Base-by-base conservation (phyloP, 2,113 vertebrate species). In the Eolophus roseicapilla region DNA sequence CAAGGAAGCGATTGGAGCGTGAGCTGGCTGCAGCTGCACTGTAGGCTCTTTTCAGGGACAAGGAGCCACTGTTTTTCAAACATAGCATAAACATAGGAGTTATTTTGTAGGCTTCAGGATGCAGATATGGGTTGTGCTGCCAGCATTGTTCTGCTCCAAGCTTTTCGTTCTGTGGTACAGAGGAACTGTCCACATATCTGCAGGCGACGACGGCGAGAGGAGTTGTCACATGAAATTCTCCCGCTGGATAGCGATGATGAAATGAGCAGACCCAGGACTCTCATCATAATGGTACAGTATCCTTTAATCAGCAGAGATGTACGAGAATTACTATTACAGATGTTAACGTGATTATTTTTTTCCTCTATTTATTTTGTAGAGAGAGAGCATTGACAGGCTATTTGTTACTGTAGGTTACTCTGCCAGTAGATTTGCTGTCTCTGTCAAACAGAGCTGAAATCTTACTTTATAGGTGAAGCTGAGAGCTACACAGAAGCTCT, bases 61-160 rank as follows among this genome's bases (percentile, higher is more conserved):
- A 99, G 98, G 98, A 98, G 98, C 98, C 98, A 98, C 98, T 99
- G 99, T 99, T 98, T 98, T 97, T 96, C 98, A 97, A 98, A 98
- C 97, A 96, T 88, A 98, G 98, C 98, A 97, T 97, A 97, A 97
- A 98, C 98, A 98, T 97, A 98, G 98, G 98, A 98, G 98, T 98
- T 98, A 98, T 98, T 98, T 96, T 96, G 98, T 98, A 97, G 98
- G 97, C 97, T 98, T 98, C 97, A 98, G 98, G 99, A 98, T 98
- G 98, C 98, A 98, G 98, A 98, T 93, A 99, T 99, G 99, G 99
- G 99, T 95, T 99, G 99, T 97, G 98, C 99, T 76, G 98, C 98
- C 98, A 99, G 99, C 95, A 98, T 99, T 98, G 98, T 99, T 97
- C 98, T 99, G 94, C 98, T 99, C 67, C 98, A 98, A 91, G 98